Evolutionary conservation across 2,888 invertebrate species (phyloP).

Genomic region (Elegia similella): DNA sequence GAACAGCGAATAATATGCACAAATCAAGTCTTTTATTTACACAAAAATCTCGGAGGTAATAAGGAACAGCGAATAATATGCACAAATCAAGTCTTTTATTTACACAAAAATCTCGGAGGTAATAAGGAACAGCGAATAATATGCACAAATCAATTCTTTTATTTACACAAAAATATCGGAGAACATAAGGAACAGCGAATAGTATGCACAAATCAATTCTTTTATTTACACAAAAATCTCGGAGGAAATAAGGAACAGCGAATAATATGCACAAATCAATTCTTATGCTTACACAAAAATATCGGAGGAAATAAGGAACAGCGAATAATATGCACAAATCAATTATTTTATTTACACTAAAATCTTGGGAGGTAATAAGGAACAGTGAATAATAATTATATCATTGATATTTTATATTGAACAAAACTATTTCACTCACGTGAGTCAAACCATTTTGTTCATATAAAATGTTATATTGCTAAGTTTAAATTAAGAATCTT

Average conservation of each 20-base stretch:
- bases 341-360: constrained; percentile 14
- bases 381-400: not conserved
- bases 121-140: no score
- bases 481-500: not conserved
- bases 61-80: no score
- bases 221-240: constrained; percentile 12
- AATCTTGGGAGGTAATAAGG: no score
- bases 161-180: constrained; percentile 12
- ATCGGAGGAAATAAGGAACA: no score
- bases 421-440: no score
- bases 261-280: constrained; percentile 13
- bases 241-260: no score
- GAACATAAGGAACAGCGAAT: no score
- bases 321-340: no score
- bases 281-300: constrained; percentile 12
- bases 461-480: no score
- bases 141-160: constrained; percentile 13
- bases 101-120: constrained; percentile 11
- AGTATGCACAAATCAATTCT: constrained; percentile 13
- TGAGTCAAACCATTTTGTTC: no score
- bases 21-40: constrained; percentile 8
- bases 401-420: no score
- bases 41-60: constrained; percentile 13
- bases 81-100: constrained; percentile 11
- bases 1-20: no score